These are phyloP conservation scores for Pyrocoelia pectoralis DNA, from an alignment of 2,888 invertebrate genomes.

Conservation along the genomic window DNA sequence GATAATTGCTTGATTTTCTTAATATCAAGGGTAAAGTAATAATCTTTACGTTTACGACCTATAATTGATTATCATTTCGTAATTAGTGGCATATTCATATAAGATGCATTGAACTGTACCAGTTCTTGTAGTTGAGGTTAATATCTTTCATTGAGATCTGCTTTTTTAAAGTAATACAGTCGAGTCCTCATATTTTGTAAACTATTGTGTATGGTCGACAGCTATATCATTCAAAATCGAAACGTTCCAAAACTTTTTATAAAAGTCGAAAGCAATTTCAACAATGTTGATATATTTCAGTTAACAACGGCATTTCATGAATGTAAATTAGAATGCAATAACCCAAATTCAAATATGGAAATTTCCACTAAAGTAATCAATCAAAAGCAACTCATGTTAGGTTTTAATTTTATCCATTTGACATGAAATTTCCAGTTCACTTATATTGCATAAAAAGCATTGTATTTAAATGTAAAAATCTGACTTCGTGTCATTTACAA, in stretches of 20 bases:
- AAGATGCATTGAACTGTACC: no score
- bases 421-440: slow-evolving; percentile 21
- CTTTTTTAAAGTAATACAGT: no score
- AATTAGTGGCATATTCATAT: no score
- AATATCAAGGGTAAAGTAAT: no score
- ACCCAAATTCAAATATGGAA: slow-evolving; percentile 23
- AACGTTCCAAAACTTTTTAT: background rate
- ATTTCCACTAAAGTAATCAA: slow-evolving; percentile 22
- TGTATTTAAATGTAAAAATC: slow-evolving; percentile 11
- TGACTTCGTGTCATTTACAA: no score
- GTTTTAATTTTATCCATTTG: slow-evolving; percentile 27
- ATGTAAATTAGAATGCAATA: slow-evolving; percentile 26
- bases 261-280: slow-evolving; percentile 15
- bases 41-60: no score
- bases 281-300: slow-evolving; percentile 16
- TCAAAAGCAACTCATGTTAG: slow-evolving; percentile 25
- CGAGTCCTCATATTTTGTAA: no score
- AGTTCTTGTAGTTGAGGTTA: no score
- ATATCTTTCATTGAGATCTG: no score
- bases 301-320: slow-evolving; percentile 18
- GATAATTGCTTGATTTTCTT: no score
- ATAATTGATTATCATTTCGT: no score
- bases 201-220: no score
- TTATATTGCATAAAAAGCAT: slow-evolving; percentile 5
- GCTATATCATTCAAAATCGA: background rate